Evolutionary conservation across 1,140 invertebrate genomes (phyloP).

Genomic region (Scaptomyza graminum): DNA sequence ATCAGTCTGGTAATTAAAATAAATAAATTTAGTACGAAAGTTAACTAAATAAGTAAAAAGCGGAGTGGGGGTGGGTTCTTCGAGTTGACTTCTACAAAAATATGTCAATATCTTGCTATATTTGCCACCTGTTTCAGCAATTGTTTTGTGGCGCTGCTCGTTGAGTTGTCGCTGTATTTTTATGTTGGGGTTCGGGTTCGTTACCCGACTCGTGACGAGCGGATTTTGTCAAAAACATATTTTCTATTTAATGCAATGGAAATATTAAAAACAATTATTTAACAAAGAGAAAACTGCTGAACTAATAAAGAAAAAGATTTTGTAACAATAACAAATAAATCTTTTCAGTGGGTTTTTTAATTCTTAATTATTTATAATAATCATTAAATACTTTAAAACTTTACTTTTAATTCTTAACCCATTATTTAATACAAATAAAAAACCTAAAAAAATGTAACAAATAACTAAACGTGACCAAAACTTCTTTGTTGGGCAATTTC

Average conservation of each 20-base stretch:
- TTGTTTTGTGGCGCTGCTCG: conserved; percentile 18
- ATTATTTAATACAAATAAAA: neutral
- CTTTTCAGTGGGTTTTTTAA: too few species aligned
- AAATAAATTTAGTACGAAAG: neutral
- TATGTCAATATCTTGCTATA: conserved; percentile 19
- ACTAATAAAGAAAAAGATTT: too few species aligned
- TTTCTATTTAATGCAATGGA: neutral
- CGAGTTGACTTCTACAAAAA: neutral
- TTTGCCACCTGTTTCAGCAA: neutral
- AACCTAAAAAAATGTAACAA: too few species aligned
- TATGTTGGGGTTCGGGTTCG: conserved; percentile 10
- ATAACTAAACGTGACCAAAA: too few species aligned
- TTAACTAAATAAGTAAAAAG: neutral
- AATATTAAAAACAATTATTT: neutral
- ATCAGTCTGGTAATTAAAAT: conserved; percentile 52
- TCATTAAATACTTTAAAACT: neutral
- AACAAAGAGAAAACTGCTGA: too few species aligned
- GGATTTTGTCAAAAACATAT: neutral
- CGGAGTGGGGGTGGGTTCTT: neutral
- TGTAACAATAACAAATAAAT: too few species aligned
- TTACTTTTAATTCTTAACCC: neutral
- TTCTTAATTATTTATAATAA: neutral
- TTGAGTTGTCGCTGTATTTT: conserved; percentile 14
- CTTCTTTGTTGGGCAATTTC: too few species aligned
- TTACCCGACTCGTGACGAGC: neutral